A percentile compares a stretch with the other conserved stretches of the same genome.
Evolutionary conservation across 2,113 vertebrate species (phyloP).

Genomic region (Prochilodus magdalenae): DNA sequence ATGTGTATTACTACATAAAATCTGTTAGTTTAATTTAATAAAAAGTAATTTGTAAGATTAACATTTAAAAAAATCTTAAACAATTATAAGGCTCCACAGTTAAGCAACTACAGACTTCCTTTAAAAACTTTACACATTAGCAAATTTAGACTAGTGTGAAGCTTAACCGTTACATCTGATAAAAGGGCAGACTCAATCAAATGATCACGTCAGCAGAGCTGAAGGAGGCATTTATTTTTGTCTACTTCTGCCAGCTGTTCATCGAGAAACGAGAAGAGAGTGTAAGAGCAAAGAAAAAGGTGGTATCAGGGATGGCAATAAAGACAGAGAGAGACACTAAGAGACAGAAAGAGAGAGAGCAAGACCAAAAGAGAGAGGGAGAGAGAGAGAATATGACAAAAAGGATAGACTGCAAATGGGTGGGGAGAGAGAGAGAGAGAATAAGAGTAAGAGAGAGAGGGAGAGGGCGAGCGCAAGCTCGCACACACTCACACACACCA

Average conservation of each 20-base stretch:
- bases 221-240: slow-evolving; percentile 47
- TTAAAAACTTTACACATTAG: neutral
- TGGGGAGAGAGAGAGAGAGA: slow-evolving; percentile 32
- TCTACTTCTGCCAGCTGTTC: slow-evolving; percentile 51
- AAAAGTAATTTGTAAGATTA: neutral
- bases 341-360: slow-evolving; percentile 21
- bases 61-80: neutral
- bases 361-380: slow-evolving; percentile 25
- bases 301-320: slow-evolving; percentile 27
- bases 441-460: slow-evolving; percentile 5
- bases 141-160: neutral
- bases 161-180: slow-evolving; percentile 26
- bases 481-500: slow-evolving; percentile 20
- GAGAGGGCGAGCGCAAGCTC: slow-evolving; percentile 32
- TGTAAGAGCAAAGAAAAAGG: slow-evolving; percentile 27
- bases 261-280: slow-evolving; percentile 38
- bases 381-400: slow-evolving; percentile 42
- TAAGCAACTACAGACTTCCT: neutral
- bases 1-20: neutral
- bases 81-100: neutral
- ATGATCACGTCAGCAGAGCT: slow-evolving; percentile 57
- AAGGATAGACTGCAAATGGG: slow-evolving; percentile 46
- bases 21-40: neutral
- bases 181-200: slow-evolving; percentile 42
- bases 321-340: neutral